Base-by-base conservation (phyloP, 2,888 invertebrate genomes). In the Pachymerium ferrugineum region DNA sequence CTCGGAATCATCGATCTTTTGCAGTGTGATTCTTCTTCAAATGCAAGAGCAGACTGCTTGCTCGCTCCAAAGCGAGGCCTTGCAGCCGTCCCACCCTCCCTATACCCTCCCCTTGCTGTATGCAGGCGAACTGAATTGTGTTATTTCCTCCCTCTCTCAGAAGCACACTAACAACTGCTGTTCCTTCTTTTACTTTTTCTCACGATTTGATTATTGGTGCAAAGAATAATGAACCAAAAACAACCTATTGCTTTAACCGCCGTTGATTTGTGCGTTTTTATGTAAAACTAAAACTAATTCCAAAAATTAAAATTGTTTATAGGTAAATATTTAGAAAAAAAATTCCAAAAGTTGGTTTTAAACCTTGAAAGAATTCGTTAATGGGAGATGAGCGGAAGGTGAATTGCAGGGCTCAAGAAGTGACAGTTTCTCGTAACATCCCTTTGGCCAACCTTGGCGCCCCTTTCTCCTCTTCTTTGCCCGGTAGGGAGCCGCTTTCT, bases 1-100 rank as follows among this genome's bases (percentile, higher is more conserved):
- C 62, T 62, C 35, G 71, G 35, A 38, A 71, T 71, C 71, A 71
- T 71, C 71, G 71, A 71, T 71, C 71, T 71, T 71, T 71, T 71
- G 71, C 38, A 38, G 71, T 71, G 71, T 71, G 71, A 71, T 71
- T 71, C 71, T 71, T 71, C 71, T 71, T 31, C 71, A 28, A 71
- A 71, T 71, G 71, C 62, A 62, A 62, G 62, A 62, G 62, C 62
- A 62, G 62, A 62, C 62, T 62, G 62, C 62, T 62, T 62, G 62
- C 62, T 62, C 62, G 62, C 62, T 62, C 62, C 25, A 62, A 62
- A 62, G 62, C 62, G 62, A 62, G 62, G 62, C 62, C 28, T 62
- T 62, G 62, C 62, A 62, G 62, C 28, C 28, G 62, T 62, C 62
- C 62, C 62, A 62, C 62, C 62, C 62, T 62, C 62, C 62, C 62